Evolutionary conservation across 2,888 invertebrate species (phyloP), one percentile per base, ranked within the genome.

Genomic region (Loripinus fragilis): DNA sequence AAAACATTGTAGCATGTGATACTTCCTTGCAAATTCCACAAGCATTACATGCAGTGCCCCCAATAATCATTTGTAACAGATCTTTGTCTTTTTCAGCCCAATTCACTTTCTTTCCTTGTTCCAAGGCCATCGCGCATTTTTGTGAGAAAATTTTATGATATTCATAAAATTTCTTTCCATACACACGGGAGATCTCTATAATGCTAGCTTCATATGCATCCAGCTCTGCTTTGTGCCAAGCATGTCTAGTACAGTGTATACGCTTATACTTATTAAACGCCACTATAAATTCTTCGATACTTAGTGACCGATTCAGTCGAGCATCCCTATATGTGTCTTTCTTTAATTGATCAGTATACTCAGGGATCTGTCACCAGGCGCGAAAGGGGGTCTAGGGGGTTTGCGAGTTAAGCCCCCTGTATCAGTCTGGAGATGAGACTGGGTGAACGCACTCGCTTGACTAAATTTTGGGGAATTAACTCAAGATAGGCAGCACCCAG

Each of bases 311-410:
- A 15, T 30, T 30, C 30, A 60, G 33, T 33, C 60, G 60, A 33
- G 30, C 60, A 33, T 60, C 33, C 60, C 5, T 60, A 17, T 8
- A 15, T 20, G 8, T 45, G 20, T 30, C 30, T 30, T 60, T 33
- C 3, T 60, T 60, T 60, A 60, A 30, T 33, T 33, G 20, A 33
- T 33, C 60, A n/a, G n/a, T n/a, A 60, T 60, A 60, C n/a, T 60
- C 60, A 5, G 60, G 60, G 20, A 60, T 60, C 60, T 50, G 50
- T n/a, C n/a, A n/a, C n/a, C n/a, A n/a, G n/a, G n/a, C n/a, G n/a
- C n/a, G n/a, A n/a, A n/a, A n/a, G n/a, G n/a, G n/a, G n/a, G n/a
- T n/a, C n/a, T n/a, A n/a, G n/a, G n/a, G n/a, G n/a, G n/a, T n/a
- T n/a, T n/a, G n/a, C n/a, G n/a, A n/a, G n/a, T n/a, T n/a, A n/a